Base-by-base conservation (phyloP, 2,797 vertebrate genomes). In the Parauchenoglanis ngamensis region DNA sequence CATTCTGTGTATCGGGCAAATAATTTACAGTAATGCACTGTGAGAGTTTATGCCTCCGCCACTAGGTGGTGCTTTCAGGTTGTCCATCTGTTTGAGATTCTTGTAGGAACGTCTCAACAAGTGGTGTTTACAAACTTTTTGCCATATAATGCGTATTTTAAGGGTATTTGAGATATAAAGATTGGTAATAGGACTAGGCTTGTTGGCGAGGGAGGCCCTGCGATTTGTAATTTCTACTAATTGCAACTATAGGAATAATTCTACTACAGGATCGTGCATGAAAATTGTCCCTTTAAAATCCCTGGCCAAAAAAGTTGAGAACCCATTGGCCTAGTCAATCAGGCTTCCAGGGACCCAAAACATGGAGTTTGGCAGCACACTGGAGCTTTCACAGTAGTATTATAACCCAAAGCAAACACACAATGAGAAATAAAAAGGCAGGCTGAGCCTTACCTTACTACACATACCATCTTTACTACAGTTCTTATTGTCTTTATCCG, bases 401-500 rank as follows among this genome's bases (percentile, higher is more conserved):
- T 23, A 5, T 25, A 40, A 40, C 40, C 40, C 40, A 40, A 40
- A 40, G 40, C 40, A 76, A 28, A 49, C 4, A 25, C 3, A 1
- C 0, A 21, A 40, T 44, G 49, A 67, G 15, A 83, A 54, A 83
- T 21, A 76, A 59, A 35, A 76, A 85, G 94, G 94, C 93, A 94
- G 94, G 94, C 93, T 93, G 86, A 93, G 94, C 88, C 94, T 97
- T 97, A 97, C 97, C 97, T 97, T 96, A 94, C 96, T 95, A 94
- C 96, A 96, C 95, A 97, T 94, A 94, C 93, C 96, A 94, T 97
- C 96, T 95, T 96, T 96, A 92, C 95, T 96, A 95, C 96, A 97
- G 94, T 97, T 97, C 94, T 96, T 95, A 90, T 97, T 97, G 94
- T 97, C 96, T 92, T 97, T 96, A 93, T 97, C 96, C 52, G 95